Conservation (phyloP, 2,797 vertebrate genomes). For the Echiichthys vipera region DNA sequence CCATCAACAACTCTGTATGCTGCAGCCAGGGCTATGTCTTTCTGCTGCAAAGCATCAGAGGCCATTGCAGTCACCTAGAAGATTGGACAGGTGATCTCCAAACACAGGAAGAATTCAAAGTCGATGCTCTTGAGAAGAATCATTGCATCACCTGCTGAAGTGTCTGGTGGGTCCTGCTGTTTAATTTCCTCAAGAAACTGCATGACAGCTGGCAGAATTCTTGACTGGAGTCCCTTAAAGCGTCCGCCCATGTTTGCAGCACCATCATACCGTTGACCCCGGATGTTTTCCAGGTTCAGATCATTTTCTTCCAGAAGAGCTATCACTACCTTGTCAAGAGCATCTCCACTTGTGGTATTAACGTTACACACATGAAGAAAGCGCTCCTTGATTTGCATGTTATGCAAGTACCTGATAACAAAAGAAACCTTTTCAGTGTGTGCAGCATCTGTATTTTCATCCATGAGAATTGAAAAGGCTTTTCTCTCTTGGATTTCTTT, state of each 20-base stretch:
- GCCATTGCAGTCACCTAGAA: conserved; percentile 25
- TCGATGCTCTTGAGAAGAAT: conserved; percentile 24
- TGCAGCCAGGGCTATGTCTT: conserved; percentile 22
- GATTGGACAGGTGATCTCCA: conserved; percentile 27
- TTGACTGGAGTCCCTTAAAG: not conserved
- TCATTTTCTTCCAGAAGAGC: conserved; percentile 6
- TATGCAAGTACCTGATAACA: conserved; percentile 31
- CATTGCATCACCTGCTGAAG: too few species aligned
- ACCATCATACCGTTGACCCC: not conserved
- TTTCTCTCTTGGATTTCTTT: too few species aligned
- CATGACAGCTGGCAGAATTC: too few species aligned
- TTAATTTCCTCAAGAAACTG: too few species aligned
- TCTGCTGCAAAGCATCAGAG: conserved; percentile 18
- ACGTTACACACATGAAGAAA: conserved; percentile 27
- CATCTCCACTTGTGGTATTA: not conserved
- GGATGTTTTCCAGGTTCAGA: not conserved
- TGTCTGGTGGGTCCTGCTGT: too few species aligned
- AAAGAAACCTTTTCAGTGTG: conserved; percentile 34
- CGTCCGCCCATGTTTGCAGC: conserved; percentile 3
- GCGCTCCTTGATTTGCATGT: conserved; percentile 19
- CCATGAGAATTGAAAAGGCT: conserved; percentile 5
- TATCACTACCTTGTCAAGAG: conserved; percentile 1
- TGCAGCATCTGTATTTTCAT: conserved; percentile 11
- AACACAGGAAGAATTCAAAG: conserved; percentile 22
- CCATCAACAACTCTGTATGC: conserved; percentile 1